phyloP scores from a whole-genome alignment of 2,113 vertebrate species.

The Perognathus longimembris region DNA sequence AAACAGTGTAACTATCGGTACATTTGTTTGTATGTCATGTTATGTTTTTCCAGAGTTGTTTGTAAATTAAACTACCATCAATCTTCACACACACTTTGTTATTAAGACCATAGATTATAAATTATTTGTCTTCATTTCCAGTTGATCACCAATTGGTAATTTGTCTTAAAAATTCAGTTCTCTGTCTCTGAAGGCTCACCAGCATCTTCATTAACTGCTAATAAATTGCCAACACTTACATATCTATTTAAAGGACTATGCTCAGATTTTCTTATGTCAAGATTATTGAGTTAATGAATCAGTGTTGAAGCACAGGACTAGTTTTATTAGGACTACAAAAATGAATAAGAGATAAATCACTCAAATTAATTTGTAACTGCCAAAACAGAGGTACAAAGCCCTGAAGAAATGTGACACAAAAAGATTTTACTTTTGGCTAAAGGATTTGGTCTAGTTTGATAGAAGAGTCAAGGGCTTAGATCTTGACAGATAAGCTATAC shows the following conservation, averaged over 20 bases:
- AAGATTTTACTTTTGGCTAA: background rate
- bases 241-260: constrained; percentile 43
- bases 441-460: constrained; percentile 1
- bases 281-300: constrained; percentile 35
- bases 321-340: background rate
- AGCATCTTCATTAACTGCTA: background rate
- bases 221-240: constrained; percentile 2
- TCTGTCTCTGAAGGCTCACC: background rate
- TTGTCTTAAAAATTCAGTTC: constrained; percentile 20
- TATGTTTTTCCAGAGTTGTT: background rate
- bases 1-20: background rate
- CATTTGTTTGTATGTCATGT: background rate
- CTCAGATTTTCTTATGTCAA: constrained; percentile 8
- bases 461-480: background rate
- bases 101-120: background rate
- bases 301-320: background rate
- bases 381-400: background rate
- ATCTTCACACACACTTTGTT: background rate
- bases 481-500: background rate
- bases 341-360: background rate
- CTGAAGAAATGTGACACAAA: background rate
- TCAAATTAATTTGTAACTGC: background rate
- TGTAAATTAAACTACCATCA: background rate
- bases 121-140: constrained; percentile 28
- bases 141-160: constrained; percentile 22